phyloP scores from a whole-genome alignment of 1,140 invertebrate genomes.

The Chlorops oryzae region DNA sequence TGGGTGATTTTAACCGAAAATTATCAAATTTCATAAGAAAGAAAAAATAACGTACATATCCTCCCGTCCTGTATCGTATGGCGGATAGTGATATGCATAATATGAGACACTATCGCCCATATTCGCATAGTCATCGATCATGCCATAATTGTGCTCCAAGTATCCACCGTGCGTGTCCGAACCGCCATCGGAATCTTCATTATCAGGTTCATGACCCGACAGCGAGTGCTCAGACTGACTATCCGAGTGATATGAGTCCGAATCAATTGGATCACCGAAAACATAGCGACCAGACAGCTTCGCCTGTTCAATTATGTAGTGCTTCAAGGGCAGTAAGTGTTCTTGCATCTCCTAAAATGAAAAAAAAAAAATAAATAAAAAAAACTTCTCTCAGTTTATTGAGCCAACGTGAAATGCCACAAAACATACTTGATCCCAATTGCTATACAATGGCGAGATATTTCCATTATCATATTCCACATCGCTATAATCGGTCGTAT shows the following conservation, averaged over 20 bases:
- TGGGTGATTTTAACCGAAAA: not conserved
- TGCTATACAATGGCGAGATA: conserved; percentile 62
- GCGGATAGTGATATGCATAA: conserved; percentile 54
- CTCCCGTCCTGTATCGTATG: conserved; percentile 45
- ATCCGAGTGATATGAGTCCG: conserved; percentile 60
- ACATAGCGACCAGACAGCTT: conserved; percentile 67
- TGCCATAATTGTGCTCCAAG: conserved; percentile 53
- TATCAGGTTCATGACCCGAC: conserved; percentile 61
- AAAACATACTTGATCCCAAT: conserved; percentile 57
- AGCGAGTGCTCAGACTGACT: conserved; percentile 52
- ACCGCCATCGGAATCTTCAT: conserved; percentile 60
- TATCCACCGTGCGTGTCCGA: conserved; percentile 60
- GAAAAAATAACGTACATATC: conserved; percentile 36
- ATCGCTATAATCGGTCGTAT: conserved; percentile 39
- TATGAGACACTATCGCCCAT: conserved; percentile 54
- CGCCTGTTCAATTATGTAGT: conserved; percentile 82
- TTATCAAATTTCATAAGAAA: no score
- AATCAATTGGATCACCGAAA: conserved; percentile 60
- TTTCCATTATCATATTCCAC: conserved; percentile 55
- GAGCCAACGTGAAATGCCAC: not conserved
- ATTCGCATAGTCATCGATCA: conserved; percentile 45
- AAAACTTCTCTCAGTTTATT: no score
- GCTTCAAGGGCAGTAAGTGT: conserved; percentile 74
- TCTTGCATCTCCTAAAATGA: conserved; percentile 54
- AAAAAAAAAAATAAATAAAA: no score